A percentile compares a stretch with the other conserved stretches of the same genome.
Conservation (phyloP, 1,140 invertebrate genomes). For the Pseudomyrmex dendroicus region DNA sequence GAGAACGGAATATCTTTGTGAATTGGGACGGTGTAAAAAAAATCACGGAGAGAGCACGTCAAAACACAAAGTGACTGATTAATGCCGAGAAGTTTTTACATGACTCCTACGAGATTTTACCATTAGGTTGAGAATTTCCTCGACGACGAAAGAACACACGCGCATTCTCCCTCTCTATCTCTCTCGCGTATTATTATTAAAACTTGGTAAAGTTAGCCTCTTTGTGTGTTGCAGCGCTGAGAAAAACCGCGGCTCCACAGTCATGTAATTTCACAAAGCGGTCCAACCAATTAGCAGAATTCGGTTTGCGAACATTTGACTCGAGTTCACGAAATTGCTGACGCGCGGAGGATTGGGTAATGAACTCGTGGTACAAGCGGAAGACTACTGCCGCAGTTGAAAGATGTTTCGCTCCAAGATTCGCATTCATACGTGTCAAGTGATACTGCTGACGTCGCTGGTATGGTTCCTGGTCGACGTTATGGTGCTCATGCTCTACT, state of each 20-base stretch:
- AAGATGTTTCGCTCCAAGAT: slow-evolving; percentile 94
- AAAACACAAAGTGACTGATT: not conserved
- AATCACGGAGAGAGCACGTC: slow-evolving; percentile 13
- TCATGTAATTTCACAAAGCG: slow-evolving; percentile 63
- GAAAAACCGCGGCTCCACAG: slow-evolving; percentile 25
- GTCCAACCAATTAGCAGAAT: slow-evolving; percentile 1
- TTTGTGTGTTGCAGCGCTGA: slow-evolving; percentile 45
- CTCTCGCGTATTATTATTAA: not conserved
- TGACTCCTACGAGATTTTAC: not conserved
- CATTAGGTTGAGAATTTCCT: not conserved
- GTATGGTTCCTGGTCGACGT: slow-evolving; percentile 98
- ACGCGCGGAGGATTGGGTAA: slow-evolving; percentile 72
- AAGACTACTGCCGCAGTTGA: slow-evolving; percentile 61
- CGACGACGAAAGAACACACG: not conserved
- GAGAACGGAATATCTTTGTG: not conserved
- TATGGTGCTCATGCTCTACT: slow-evolving; percentile 96
- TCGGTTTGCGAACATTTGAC: slow-evolving; percentile 15
- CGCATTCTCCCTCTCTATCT: no score
- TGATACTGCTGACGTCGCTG: slow-evolving; percentile 96
- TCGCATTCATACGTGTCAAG: slow-evolving; percentile 96
- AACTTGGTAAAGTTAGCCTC: not conserved
- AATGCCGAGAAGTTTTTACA: slow-evolving; percentile 28
- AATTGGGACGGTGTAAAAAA: not conserved
- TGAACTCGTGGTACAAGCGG: slow-evolving; percentile 74
- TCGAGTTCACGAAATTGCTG: slow-evolving; percentile 31